Conservation (phyloP, 2,113 vertebrate species). For the Peromyscus californicus region DNA sequence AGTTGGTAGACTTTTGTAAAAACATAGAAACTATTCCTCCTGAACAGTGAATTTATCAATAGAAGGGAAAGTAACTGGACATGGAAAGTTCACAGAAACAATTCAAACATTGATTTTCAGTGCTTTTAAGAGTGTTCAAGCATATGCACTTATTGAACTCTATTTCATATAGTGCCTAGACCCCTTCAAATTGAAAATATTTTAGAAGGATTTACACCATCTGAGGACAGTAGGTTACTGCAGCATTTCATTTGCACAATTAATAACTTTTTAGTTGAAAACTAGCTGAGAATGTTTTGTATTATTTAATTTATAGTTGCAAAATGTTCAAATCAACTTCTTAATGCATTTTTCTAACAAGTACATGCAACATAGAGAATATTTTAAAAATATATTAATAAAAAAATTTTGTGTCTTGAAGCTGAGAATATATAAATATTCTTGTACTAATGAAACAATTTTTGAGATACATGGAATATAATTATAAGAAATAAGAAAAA, state of each 20-base stretch:
- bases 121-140: neutral
- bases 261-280: neutral
- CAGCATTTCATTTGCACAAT: neutral
- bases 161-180: neutral
- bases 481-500: neutral
- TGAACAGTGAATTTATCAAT: neutral
- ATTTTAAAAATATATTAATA: neutral
- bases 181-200: neutral
- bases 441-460: neutral
- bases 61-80: neutral
- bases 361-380: neutral
- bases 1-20: neutral
- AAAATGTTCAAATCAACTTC: slow-evolving; percentile 2
- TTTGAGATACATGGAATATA: neutral
- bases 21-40: neutral
- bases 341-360: neutral
- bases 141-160: neutral
- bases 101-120: neutral
- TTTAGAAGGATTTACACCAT: neutral
- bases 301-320: neutral
- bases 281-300: neutral
- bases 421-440: neutral
- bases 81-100: neutral
- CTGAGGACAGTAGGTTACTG: neutral
- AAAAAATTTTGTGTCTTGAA: neutral